phyloP scores from a whole-genome alignment of 2,888 invertebrate species.

The Octonoba sinensis region DNA sequence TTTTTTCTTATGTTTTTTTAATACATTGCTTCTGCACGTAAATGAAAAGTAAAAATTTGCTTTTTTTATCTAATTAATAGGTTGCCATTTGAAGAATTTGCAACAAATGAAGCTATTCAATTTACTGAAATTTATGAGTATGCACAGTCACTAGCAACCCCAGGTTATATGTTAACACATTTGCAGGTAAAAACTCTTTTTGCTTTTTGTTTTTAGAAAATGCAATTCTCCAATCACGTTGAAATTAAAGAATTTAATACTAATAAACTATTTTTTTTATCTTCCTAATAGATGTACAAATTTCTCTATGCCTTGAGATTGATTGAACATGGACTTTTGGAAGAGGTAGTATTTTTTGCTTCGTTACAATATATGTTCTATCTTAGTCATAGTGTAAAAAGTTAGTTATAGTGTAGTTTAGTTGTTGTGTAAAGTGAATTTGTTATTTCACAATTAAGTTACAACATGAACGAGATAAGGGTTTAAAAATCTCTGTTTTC shows the following conservation, averaged over 20 bases:
- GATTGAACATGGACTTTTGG: slow-evolving; percentile 82
- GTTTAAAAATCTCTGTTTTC: too few species aligned
- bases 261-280: not conserved
- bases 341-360: slow-evolving; percentile 76
- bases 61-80: slow-evolving; percentile 24
- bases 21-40: too few species aligned
- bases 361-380: not conserved
- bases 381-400: too few species aligned
- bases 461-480: too few species aligned
- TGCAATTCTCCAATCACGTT: not conserved
- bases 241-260: not conserved
- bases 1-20: not conserved
- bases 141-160: slow-evolving; percentile 84
- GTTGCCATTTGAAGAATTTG: slow-evolving; percentile 75
- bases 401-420: too few species aligned
- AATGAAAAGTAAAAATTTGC: too few species aligned
- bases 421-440: too few species aligned
- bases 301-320: slow-evolving; percentile 84
- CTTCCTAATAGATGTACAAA: slow-evolving; percentile 81
- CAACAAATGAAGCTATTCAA: slow-evolving; percentile 87
- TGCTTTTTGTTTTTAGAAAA: not conserved
- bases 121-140: slow-evolving; percentile 97
- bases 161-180: slow-evolving; percentile 80
- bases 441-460: too few species aligned
- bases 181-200: slow-evolving; percentile 78